Conservation (phyloP, 2,797 vertebrate species). For the Leptodactylus fallax region DNA sequence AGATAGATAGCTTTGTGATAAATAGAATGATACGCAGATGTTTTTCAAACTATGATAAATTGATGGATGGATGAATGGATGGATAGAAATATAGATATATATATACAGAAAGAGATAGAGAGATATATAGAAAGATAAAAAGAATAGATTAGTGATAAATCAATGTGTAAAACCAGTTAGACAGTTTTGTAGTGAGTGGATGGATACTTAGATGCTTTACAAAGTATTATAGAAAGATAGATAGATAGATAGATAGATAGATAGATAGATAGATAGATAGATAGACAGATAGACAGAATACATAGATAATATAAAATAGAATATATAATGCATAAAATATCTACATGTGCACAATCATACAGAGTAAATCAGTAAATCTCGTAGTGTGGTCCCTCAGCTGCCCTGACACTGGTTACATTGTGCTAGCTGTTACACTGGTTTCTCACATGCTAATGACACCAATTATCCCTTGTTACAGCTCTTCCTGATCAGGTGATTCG, state of each 20-base stretch:
- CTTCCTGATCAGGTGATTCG: constrained; percentile 8
- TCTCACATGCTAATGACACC: constrained; percentile 5
- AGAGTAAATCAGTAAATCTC: background rate
- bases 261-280: background rate
- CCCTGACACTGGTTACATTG: background rate
- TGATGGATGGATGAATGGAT: background rate
- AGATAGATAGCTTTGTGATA: background rate
- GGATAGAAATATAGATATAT: background rate
- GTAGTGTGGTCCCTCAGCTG: background rate
- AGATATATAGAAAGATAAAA: background rate
- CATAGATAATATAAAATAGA: background rate
- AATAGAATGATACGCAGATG: background rate
- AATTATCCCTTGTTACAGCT: background rate
- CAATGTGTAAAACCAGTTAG: too few relatives aligned
- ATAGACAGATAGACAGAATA: background rate
- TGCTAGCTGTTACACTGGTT: background rate
- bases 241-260: background rate
- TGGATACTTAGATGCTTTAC: too few relatives aligned
- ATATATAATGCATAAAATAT: background rate
- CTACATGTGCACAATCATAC: background rate
- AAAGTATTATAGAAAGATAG: background rate
- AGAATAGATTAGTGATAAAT: background rate
- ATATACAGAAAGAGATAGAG: background rate
- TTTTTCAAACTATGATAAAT: too few relatives aligned
- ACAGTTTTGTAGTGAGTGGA: too few relatives aligned